Evolutionary conservation across 2,113 vertebrate genomes (phyloP), one percentile per base, ranked within the genome.

Genomic region (Centropus unirufus): DNA sequence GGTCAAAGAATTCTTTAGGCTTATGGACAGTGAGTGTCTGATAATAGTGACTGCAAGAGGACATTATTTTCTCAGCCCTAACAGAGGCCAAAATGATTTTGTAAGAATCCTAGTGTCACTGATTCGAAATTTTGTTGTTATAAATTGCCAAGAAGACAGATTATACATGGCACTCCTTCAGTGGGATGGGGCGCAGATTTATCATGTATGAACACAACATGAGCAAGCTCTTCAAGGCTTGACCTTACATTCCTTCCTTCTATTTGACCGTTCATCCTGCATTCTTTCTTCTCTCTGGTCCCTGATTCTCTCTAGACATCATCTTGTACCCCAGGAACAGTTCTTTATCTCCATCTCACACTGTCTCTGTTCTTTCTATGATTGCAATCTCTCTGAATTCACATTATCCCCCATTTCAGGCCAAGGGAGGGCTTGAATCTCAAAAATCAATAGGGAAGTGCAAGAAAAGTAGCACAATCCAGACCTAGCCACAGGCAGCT

Each of bases 381-480:
- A n/a, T 49, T 83, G 26, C 57, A 63, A 84, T 44, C 61, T 77
- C 70, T 81, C 51, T 90, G 86, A 93, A 94, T 93, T 93, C 91
- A 72, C 61, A 80, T 93, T 95, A 86, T 81, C 39, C 12, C 66
- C 49, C 49, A 26, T 91, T 94, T 92, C 72, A 95, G 64, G 40
- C 47, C 58, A 90, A 81, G 20, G 29, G n/a, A 93, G 92, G 57
- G 77, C 80, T 73, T 90, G 58, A 90, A 95, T 90, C 83, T 92
- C 57, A 96, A 89, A 94, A 95, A 96, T 97, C 96, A 94, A 95
- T 96, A 95, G 90, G 94, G 92, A 96, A 96, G 93, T 96, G 88
- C 85, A 94, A 94, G 86, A 92, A 95, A 93, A 92, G 83, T 84
- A 95, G 83, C 69, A 90, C 92, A 94, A 72, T 94, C 85, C 92